Base-by-base conservation (phyloP, 2,888 invertebrate genomes). In the Rambutsinella grinnellia region DNA sequence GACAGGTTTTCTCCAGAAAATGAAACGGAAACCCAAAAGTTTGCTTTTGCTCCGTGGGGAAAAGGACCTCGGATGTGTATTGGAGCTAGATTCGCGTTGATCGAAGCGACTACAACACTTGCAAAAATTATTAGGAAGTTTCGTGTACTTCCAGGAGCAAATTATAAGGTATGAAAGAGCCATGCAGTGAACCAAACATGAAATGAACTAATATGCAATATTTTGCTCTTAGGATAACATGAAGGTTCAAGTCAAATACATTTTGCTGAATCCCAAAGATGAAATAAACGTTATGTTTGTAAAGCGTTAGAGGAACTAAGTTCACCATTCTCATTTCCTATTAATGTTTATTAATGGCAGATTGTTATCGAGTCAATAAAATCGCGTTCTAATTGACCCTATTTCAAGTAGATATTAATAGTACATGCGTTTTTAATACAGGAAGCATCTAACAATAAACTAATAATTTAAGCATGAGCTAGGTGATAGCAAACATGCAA, bases 1-100 rank as follows among this genome's bases (percentile, higher is more conserved):
- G 79, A 79, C 21, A 78, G 82, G 62, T 82, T 82, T 74, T 76
- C 81, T 28, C 80, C 81, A 3, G 83, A 82, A 54, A 83, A 82
- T 74, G 76, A 78, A 44, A 82, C 82, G 5, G 82, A 83, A 63
- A 79, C 71, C 2, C 81, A 82, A 71, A 82, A 82, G 21, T 82
- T 78, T 71, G 82, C 83, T 0, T 83, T 82, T 75, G 82, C 79
- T 49, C 82, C 83, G 2, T 83, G 79, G 79, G 83, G 81, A 8
- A 53, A 81, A 24, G 81, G 82, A 28, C 79, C 81, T 15, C 53
- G 82, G 51, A 83, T 83, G 82, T 83, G 83, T 28, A 81, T 83
- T 56, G 82, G 83, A 53, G 83, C 83, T 15, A 71, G 82, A 54
- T 83, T 83, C 65, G 83, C 83, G 3, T 66, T 84, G 26, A 80